Percentiles rank a stretch among this genome's conserved stretches.
Conservation (phyloP, 1,140 invertebrate genomes). For the Propsilocerus akamusi region DNA sequence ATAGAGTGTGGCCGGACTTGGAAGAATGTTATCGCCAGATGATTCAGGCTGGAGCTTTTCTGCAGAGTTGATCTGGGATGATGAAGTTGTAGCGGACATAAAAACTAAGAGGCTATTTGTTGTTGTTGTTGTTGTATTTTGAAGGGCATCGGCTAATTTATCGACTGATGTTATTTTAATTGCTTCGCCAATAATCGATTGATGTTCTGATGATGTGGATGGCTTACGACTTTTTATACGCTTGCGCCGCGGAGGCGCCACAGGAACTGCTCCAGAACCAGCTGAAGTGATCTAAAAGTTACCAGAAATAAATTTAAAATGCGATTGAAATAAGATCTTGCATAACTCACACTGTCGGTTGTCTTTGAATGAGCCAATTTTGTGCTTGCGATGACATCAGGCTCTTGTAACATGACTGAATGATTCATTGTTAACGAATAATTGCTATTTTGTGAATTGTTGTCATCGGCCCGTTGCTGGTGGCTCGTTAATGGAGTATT, state of each 20-base stretch:
- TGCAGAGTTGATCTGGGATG: conserved; percentile 13
- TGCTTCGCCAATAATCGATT: conserved; percentile 16
- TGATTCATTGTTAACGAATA: not conserved
- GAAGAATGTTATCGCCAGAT: conserved; percentile 30
- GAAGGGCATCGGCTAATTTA: conserved; percentile 7
- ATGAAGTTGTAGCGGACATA: not conserved
- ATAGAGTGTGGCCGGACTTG: conserved; percentile 36
- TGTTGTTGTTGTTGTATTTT: not conserved
- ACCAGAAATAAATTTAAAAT: not conserved
- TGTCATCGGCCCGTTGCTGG: not conserved
- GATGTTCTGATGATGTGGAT: conserved; percentile 25
- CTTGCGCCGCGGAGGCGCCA: conserved; percentile 66
- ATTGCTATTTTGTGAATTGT: not conserved
- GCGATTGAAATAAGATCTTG: not conserved
- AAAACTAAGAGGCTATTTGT: not conserved
- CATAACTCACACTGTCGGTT: conserved; percentile 15
- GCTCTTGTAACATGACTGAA: conserved; percentile 45
- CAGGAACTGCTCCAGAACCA: conserved; percentile 29
- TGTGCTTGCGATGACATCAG: conserved; percentile 86
- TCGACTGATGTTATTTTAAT: conserved; percentile 12
- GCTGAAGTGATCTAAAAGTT: conserved; percentile 13
- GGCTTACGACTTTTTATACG: conserved; percentile 43
- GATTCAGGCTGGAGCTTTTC: conserved; percentile 21
- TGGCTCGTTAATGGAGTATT: not conserved
- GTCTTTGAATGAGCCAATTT: conserved; percentile 39